These are phyloP conservation scores for Petrocephalus microphthalmus DNA, from an alignment of 2,113 vertebrate species.

Conservation along the genomic window DNA sequence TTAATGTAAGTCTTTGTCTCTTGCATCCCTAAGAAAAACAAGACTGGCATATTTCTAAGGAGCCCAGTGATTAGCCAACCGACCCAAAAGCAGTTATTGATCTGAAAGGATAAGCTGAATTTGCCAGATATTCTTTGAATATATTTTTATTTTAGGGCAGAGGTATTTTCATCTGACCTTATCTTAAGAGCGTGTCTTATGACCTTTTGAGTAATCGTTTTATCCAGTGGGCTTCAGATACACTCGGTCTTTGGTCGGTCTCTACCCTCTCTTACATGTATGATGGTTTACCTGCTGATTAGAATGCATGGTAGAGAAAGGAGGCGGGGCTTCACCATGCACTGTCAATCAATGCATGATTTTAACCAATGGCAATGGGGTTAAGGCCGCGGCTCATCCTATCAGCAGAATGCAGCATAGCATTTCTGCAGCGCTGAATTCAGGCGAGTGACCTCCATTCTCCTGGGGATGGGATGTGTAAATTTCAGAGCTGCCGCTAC, in stretches of 20 bases:
- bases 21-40: neutral
- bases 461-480: neutral
- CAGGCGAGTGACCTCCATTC: neutral
- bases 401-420: neutral
- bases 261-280: neutral
- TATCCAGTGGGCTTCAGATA: neutral
- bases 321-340: neutral
- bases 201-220: neutral
- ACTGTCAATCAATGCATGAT: neutral
- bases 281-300: neutral
- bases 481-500: neutral
- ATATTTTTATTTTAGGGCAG: neutral
- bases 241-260: neutral
- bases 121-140: neutral
- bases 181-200: neutral
- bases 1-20: neutral
- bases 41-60: neutral
- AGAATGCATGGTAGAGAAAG: neutral
- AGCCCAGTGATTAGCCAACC: neutral
- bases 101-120: neutral
- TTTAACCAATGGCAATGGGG: neutral
- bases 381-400: neutral
- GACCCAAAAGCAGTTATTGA: neutral
- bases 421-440: neutral
- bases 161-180: neutral